Evolutionary conservation across 2,797 vertebrate species (phyloP), one percentile per base, ranked within the genome.

Genomic region (Tokudaia tokunoshimensis): DNA sequence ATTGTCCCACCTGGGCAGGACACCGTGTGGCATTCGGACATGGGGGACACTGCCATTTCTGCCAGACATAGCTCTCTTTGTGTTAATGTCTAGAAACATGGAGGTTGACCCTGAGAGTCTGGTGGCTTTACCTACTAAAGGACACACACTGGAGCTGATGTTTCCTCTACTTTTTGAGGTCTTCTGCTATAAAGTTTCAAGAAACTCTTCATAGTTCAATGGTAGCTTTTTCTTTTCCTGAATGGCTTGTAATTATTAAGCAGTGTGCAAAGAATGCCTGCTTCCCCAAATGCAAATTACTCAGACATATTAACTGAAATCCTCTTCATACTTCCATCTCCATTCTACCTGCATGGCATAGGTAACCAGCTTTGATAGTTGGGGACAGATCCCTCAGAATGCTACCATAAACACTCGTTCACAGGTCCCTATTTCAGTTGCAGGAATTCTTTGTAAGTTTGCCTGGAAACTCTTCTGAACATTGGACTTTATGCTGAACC

Each of bases 401-500:
- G 67, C 61, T 79, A 94, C 37, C n/a, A 19, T 22, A 65, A 81
- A 44, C 44, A 20, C 10, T 29, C 44, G 34, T 0, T 15, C 9
- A 22, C 4, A 67, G 3, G 26, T 2, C n/a, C 29, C 8, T 6
- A 26, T 91, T 63, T 4, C 12, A 34, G 26, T 57, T 19, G 8
- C 67, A 79, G 29, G 10, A n/a, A 52, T 65, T 88, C 90, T 88
- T 24, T 20, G 52, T 83, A 44, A 44, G 47, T 79, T 95, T 96
- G 13, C 12, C 47, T 74, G 55, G 89, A 65, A 0, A 61, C 2
- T 78, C 2, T 93, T 81, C 15, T 59, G 31, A 47, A 26, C 55
- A 22, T 94, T 89, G 41, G 5, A 85, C 50, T 85, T 92, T 79
- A 81, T 83, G 78, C 17, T 34, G 86, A 92, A 74, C 86, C 31